These are phyloP conservation scores for Volucella bombylans DNA, from an alignment of 2,888 invertebrate species.

Conservation along the genomic window DNA sequence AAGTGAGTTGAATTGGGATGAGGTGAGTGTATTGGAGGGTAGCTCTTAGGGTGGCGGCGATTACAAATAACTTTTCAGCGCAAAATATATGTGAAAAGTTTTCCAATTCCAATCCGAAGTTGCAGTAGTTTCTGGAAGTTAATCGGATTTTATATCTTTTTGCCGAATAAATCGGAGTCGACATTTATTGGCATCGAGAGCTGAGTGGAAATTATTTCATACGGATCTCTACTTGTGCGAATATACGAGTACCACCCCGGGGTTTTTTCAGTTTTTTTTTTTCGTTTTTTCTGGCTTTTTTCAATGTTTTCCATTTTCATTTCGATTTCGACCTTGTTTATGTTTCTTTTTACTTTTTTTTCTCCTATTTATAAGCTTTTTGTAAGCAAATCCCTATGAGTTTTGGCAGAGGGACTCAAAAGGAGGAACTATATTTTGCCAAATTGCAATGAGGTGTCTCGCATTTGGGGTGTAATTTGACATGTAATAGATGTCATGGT, in stretches of 20 bases:
- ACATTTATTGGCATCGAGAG: constrained; percentile 71
- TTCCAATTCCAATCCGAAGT: constrained; percentile 73
- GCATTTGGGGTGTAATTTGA: too few relatives aligned
- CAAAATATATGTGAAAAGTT: constrained; percentile 72
- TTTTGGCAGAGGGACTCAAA: too few relatives aligned
- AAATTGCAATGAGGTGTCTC: too few relatives aligned
- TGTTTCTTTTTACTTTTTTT: too few relatives aligned
- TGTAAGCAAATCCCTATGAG: too few relatives aligned
- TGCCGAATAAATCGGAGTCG: constrained; percentile 65
- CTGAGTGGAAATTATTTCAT: constrained; percentile 69
- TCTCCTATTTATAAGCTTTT: too few relatives aligned
- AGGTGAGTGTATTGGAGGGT: neutral
- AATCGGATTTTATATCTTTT: constrained; percentile 73
- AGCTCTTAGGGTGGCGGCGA: constrained; percentile 24
- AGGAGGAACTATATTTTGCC: too few relatives aligned
- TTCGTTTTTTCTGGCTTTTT: neutral
- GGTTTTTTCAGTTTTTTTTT: neutral
- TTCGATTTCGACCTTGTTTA: too few relatives aligned
- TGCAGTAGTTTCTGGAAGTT: constrained; percentile 72
- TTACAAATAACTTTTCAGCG: constrained; percentile 73
- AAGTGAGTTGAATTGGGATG: constrained; percentile 10
- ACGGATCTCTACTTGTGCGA: constrained; percentile 21
- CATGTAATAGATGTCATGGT: too few relatives aligned
- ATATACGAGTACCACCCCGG: neutral
- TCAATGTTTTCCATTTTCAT: too few relatives aligned